A percentile compares a stretch with the other conserved stretches of the same genome.
Evolutionary conservation across 1,140 invertebrate species (phyloP).

Genomic region (Lepidostoma basale): DNA sequence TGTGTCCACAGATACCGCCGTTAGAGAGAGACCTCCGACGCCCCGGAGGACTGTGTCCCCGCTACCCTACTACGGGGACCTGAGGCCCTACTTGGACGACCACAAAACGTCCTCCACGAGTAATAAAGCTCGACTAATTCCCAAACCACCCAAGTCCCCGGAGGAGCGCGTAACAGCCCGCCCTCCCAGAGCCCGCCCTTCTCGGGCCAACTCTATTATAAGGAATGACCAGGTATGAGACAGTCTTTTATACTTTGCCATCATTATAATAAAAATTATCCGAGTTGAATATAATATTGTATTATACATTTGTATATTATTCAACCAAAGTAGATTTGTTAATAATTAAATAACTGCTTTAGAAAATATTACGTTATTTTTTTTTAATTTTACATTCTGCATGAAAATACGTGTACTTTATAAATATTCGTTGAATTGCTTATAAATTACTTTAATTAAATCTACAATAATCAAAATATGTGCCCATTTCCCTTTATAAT

Average conservation of each 20-base stretch:
- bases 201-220: conserved; percentile 1
- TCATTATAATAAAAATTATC: too few species aligned
- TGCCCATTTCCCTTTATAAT: too few species aligned
- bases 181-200: conserved; percentile 2
- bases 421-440: too few species aligned
- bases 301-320: too few species aligned
- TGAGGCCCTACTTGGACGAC: conserved; percentile 26
- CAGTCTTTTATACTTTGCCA: background rate
- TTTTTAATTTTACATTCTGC: too few species aligned
- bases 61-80: conserved; percentile 3
- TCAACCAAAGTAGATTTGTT: too few species aligned
- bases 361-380: too few species aligned
- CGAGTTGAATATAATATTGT: too few species aligned
- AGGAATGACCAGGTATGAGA: conserved; percentile 5
- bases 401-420: too few species aligned
- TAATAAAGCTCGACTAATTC: background rate
- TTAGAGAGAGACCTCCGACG: conserved; percentile 29
- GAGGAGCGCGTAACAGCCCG: conserved; percentile 18
- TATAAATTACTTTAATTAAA: too few species aligned
- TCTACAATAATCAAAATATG: too few species aligned
- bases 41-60: conserved; percentile 24
- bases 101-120: background rate
- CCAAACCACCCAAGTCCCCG: background rate
- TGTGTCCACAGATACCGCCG: conserved; percentile 43
- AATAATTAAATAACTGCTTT: too few species aligned